Evolutionary conservation across 2,888 invertebrate species (phyloP).

Genomic region (Cheilosia pagana): DNA sequence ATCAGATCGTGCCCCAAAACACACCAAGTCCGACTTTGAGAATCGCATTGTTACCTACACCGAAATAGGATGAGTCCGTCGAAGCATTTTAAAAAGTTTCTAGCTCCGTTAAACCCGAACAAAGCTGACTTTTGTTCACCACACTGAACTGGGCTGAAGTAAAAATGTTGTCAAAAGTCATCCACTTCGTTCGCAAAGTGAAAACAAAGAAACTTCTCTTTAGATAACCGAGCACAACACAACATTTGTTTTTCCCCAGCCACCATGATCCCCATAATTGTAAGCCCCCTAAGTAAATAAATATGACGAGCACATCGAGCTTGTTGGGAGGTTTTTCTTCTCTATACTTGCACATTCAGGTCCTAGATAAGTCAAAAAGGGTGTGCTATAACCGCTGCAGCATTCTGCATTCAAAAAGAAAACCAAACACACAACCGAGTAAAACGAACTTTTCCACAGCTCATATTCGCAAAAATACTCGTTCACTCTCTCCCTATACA

Average conservation of each 20-base stretch:
- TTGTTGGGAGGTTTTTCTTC: constrained; percentile 16
- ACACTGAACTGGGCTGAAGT: neutral
- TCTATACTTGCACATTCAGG: neutral
- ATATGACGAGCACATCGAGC: constrained; percentile 45
- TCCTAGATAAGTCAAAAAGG: constrained; percentile 42
- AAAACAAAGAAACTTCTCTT: constrained; percentile 14
- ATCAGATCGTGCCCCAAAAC: too few species aligned
- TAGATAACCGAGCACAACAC: neutral
- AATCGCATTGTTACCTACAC: neutral
- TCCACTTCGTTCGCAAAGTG: neutral
- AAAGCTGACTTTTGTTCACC: neutral
- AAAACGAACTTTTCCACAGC: constrained; percentile 36
- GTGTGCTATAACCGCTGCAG: constrained; percentile 19
- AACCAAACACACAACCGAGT: constrained; percentile 8
- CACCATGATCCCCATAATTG: constrained; percentile 80
- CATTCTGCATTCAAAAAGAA: constrained; percentile 2
- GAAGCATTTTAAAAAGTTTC: neutral
- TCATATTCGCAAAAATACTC: constrained; percentile 50
- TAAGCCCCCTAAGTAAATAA: constrained; percentile 44
- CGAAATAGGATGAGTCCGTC: neutral
- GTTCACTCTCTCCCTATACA: neutral
- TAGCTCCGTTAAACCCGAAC: neutral
- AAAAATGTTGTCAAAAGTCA: neutral
- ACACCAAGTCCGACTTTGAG: neutral
- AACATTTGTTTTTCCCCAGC: constrained; percentile 29